These are phyloP conservation scores for Polia nebulosa DNA, from an alignment of 2,888 invertebrate species.

Conservation along the genomic window DNA sequence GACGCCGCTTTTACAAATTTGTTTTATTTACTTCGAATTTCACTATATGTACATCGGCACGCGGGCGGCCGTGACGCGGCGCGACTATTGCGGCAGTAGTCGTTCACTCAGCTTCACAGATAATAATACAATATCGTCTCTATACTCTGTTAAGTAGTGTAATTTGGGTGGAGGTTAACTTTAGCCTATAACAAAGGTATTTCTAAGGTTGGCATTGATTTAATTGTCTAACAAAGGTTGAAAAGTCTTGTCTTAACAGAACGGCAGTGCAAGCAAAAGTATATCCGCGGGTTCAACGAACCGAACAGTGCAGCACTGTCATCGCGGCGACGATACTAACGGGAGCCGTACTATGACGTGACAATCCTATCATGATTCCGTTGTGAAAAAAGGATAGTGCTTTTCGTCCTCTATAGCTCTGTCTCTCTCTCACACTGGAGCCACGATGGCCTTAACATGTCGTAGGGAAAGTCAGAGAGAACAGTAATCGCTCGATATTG, in stretches of 20 bases:
- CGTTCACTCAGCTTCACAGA: slow-evolving; percentile 55
- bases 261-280: slow-evolving; percentile 38
- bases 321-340: slow-evolving; percentile 28
- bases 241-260: slow-evolving; percentile 24
- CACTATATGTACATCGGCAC: slow-evolving; percentile 81
- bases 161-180: slow-evolving; percentile 34
- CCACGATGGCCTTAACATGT: neutral
- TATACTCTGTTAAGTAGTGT: slow-evolving; percentile 41
- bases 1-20: slow-evolving; percentile 64
- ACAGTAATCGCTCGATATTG: slow-evolving; percentile 44
- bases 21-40: slow-evolving; percentile 72
- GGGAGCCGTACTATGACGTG: neutral
- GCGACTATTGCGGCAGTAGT: slow-evolving; percentile 54
- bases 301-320: slow-evolving; percentile 44
- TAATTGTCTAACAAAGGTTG: neutral
- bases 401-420: neutral
- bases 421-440: neutral
- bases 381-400: neutral
- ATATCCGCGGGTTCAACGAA: slow-evolving; percentile 26
- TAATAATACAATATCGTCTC: slow-evolving; percentile 53
- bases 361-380: neutral
- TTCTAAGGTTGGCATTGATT: slow-evolving; percentile 42
- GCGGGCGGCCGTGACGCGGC: slow-evolving; percentile 70
- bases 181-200: slow-evolving; percentile 47
- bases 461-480: slow-evolving; percentile 36